Evolutionary conservation across 2,888 invertebrate genomes (phyloP), one percentile per base, ranked within the genome.

Genomic region (Andrena marginata): DNA sequence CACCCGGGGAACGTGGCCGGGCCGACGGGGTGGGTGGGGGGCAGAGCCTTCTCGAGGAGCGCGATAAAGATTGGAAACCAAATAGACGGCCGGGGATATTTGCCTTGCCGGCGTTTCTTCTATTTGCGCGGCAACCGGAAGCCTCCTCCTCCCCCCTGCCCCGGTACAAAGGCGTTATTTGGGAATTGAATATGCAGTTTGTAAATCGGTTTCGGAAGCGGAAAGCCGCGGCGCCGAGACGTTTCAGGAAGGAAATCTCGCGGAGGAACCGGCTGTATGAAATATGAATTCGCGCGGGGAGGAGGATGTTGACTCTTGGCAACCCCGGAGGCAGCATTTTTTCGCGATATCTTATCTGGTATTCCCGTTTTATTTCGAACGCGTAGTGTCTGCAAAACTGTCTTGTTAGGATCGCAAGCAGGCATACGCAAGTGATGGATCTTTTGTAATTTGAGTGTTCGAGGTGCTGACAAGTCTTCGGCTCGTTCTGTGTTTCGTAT

Each of bases 151-250:
- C 8, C 23, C 56, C 20, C 20, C 35, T 20, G 20, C 2, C 0
- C 1, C 42, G 29, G 64, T 54, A 48, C 73, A 67, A 74, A 56
- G 51, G 74, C 74, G 72, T 85, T 84, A 75, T 79, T 69, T 69
- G 72, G 64, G 77, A 81, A 86, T 85, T 85, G 81, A 84, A 85
- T 85, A 80, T 80, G 85, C 70, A 81, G 86, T 81, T 78, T 85
- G 84, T 81, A 81, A 85, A 71, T 78, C 84, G 80, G 82, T 80
- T 72, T 74, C 42, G 77, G 70, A 60, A 73, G 8, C 26, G 49
- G 59, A 26, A 64, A 49, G 31, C 26, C 31, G 76, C 29, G 48
- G 64, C 16, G 31, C 69, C 48, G 73, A 62, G 35, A 42, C 42
- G 8, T 73, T 63, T 54, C 68, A 64, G 73, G 42, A 64, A 71